phyloP scores from a whole-genome alignment of 2,113 vertebrate genomes.

The Alaudala cheleensis region DNA sequence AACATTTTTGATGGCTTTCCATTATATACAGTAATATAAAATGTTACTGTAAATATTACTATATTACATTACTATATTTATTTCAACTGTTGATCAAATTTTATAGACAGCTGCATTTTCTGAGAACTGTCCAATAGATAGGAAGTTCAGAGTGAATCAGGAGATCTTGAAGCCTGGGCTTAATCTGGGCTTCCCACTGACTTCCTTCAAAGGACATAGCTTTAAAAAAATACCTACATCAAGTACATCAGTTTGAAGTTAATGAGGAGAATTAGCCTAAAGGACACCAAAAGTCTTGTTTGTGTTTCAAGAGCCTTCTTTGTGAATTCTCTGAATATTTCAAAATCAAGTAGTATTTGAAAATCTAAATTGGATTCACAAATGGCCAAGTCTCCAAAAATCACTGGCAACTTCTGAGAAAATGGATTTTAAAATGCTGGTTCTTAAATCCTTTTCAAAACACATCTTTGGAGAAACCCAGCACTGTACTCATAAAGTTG shows the following conservation, averaged over 20 bases:
- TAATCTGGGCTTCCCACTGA: accelerated
- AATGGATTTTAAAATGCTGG: background rate
- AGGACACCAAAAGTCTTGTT: background rate
- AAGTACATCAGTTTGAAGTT: background rate
- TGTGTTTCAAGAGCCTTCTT: background rate
- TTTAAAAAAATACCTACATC: background rate
- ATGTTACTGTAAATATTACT: background rate
- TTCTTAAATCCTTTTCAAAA: background rate
- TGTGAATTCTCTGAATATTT: background rate
- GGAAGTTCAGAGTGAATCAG: background rate
- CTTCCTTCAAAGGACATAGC: background rate
- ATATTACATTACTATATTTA: background rate
- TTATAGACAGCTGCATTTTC: background rate
- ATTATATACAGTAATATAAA: background rate
- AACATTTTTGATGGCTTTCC: background rate
- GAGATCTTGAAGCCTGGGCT: background rate
- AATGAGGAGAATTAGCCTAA: background rate
- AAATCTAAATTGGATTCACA: background rate
- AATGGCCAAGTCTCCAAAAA: background rate
- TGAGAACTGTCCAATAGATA: background rate
- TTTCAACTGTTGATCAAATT: background rate
- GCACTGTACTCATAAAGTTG: background rate
- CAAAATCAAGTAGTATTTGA: background rate
- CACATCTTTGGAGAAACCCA: background rate
- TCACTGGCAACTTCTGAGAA: background rate